Evolutionary conservation across 2,888 invertebrate species (phyloP), one percentile per base, ranked within the genome.

Genomic region (Agrotis exclamationis): DNA sequence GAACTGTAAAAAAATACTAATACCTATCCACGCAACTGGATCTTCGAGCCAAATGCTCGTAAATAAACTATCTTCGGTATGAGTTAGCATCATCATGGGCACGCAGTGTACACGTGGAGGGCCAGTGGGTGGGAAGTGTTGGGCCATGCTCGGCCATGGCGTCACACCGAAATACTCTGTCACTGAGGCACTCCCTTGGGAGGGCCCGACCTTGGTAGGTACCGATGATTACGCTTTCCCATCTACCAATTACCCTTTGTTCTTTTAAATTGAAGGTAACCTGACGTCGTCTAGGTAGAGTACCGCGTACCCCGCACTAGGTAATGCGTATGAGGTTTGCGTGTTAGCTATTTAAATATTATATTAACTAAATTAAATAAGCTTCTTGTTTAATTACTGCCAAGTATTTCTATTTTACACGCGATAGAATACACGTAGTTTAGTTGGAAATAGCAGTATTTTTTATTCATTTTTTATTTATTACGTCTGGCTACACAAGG

Each of bases 121-220:
- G 60, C 48, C 62, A 60, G 54, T 71, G 73, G 45, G 50, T 45
- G 63, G 39, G 70, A 68, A 70, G 71, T 82, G 76, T 76, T 76
- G 62, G 66, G 51, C 56, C 50, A 58, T 54, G 50, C 54, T 51
- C 48, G 22, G 53, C 44, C 74, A 51, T 50, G 48, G 22, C 78
- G 71, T 70, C 60, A 64, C 58, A 75, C 45, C 54, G 56, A n/a
- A n/a, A 33, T 63, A 77, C 66, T 81, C 28, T 39, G 74, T 72
- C 72, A 78, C 62, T 65, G 48, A 51, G 88, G 80, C 90, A 85
- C 85, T 78, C 56, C 70, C 53, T 54, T 75, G 80, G 86, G 83
- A 84, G 80, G 82, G 86, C 63, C 82, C 73, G 78, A 86, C 91
- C 90, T 91, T 90, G 82, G 70, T 45, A 58, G 20, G 33, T 62